phyloP scores from a whole-genome alignment of 2,113 vertebrate genomes.

The Atlantisia rogersi region DNA sequence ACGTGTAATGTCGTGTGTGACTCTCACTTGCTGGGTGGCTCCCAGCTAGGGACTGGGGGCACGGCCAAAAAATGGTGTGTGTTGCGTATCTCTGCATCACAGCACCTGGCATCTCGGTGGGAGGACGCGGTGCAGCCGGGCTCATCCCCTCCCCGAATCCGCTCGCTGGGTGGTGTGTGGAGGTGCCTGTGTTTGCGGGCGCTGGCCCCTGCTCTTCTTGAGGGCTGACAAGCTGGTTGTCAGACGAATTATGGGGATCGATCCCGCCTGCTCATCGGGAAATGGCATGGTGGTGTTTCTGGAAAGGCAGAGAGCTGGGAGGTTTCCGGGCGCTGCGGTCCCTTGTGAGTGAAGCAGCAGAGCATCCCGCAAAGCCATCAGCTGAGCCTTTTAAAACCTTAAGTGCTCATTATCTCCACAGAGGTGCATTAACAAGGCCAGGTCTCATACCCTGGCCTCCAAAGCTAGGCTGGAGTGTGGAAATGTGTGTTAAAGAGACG shows the following conservation, averaged over 20 bases:
- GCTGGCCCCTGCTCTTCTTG: not conserved
- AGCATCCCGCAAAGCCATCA: not conserved
- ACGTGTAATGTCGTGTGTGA: not conserved
- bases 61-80: not conserved
- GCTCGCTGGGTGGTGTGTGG: fast-evolving
- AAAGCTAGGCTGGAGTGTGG: not conserved
- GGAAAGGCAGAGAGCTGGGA: not conserved
- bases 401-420: conserved; percentile 1
- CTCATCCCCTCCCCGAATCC: not conserved
- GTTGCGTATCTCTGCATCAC: not conserved
- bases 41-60: not conserved
- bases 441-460: not conserved
- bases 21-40: not conserved
- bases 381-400: not conserved
- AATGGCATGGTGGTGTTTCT: not conserved
- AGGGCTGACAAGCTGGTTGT: not conserved
- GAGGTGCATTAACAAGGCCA: conserved; percentile 34
- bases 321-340: conserved; percentile 34
- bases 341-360: not conserved
- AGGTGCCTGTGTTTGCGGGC: not conserved
- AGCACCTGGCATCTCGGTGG: not conserved
- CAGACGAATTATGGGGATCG: not conserved
- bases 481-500: not conserved
- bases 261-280: not conserved
- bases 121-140: fast-evolving